Evolutionary conservation across 2,888 invertebrate species (phyloP).

Genomic region (Crepidodera aurea): DNA sequence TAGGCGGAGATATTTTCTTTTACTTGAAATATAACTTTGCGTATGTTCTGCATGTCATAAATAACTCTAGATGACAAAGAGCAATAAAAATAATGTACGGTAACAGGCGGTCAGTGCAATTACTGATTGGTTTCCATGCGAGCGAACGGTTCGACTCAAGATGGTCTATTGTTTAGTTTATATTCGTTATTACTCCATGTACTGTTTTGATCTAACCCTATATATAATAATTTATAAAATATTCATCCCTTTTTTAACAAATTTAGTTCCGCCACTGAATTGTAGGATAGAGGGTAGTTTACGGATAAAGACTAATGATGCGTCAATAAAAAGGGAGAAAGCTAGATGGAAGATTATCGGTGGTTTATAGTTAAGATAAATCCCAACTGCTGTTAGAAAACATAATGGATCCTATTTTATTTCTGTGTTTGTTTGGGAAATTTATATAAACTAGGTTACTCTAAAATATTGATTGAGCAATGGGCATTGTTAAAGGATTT

Average conservation of each 20-base stretch:
- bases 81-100: too few relatives aligned
- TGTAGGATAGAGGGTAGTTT: not conserved
- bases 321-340: conserved; percentile 16
- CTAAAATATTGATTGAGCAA: not conserved
- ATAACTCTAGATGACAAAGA: too few relatives aligned
- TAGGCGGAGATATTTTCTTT: too few relatives aligned
- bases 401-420: conserved; percentile 7
- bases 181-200: too few relatives aligned
- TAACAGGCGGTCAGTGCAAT: too few relatives aligned
- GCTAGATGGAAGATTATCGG: conserved; percentile 12
- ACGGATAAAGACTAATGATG: conserved; percentile 17
- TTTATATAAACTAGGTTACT: not conserved
- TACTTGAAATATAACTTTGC: too few relatives aligned
- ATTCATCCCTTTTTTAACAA: not conserved
- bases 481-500: not conserved
- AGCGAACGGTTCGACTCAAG: too few relatives aligned
- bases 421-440: not conserved
- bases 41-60: too few relatives aligned
- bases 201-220: too few relatives aligned
- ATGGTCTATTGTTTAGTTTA: too few relatives aligned
- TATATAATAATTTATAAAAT: too few relatives aligned
- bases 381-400: conserved; percentile 13
- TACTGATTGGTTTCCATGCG: too few relatives aligned
- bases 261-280: not conserved
- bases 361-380: conserved; percentile 20